A percentile compares a stretch with the other conserved stretches of the same genome.
phyloP scores from a whole-genome alignment of 2,113 vertebrate genomes.

The Nicator chloris region DNA sequence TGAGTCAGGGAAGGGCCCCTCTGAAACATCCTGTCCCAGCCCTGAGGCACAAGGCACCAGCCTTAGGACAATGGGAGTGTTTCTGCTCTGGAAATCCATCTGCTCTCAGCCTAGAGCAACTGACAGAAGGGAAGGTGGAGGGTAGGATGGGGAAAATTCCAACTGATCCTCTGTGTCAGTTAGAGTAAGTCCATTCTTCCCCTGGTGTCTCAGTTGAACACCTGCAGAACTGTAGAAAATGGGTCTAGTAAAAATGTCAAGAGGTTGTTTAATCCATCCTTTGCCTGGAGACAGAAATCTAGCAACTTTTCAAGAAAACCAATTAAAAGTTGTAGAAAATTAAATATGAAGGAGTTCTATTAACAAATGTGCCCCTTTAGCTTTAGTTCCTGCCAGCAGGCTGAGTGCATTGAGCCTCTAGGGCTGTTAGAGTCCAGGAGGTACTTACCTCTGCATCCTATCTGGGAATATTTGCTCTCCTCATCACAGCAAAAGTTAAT shows the following conservation, averaged over 20 bases:
- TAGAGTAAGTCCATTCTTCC: background rate
- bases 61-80: background rate
- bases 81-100: background rate
- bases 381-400: background rate
- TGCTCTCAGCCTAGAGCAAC: background rate
- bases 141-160: background rate
- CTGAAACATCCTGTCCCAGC: background rate
- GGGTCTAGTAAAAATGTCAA: background rate
- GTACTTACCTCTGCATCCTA: accelerated
- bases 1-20: background rate
- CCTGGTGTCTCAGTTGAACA: background rate
- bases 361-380: background rate
- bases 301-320: background rate
- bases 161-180: background rate
- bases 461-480: background rate
- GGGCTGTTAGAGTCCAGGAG: background rate
- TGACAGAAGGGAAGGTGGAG: background rate
- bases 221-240: background rate
- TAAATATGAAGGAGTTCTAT: background rate
- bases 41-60: background rate
- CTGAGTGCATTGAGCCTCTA: background rate
- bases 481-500: background rate
- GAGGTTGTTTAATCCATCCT: background rate
- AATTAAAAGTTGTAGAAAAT: background rate
- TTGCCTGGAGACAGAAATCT: background rate